Evolutionary conservation across 2,888 invertebrate species (phyloP), one percentile per base, ranked within the genome.

Genomic region (Steinernema scapterisci): DNA sequence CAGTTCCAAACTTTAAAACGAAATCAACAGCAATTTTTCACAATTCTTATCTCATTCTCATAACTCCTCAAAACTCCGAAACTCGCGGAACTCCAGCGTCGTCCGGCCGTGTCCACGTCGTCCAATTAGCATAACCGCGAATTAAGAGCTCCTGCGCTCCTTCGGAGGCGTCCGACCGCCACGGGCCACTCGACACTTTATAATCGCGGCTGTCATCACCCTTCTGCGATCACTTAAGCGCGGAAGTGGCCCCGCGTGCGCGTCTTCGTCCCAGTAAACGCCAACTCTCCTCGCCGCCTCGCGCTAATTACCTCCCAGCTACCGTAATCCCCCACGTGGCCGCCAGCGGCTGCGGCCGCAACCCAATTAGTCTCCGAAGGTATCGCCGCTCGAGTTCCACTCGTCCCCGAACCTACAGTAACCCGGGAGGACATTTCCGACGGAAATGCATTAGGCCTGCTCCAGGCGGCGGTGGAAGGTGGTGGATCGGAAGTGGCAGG

Each of bases 171-270:
- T 16, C 63, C 25, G 27, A 11, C 3, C 16, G 31, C 31, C 27
- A 16, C 31, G 63, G 31, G 38, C 31, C 63, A 63, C 63, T 63
- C 63, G 27, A 27, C 27, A 31, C 63, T 63, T 63, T 63, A 63
- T 63, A 63, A 63, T 63, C 63, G 63, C 63, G 27, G 63, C 63
- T 63, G 63, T 63, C 63, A 63, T 63, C 63, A 25, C 63, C 27
- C 63, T 27, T 38, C 63, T 19, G 63, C 63, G 27, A 63, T 63
- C 63, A 63, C 63, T 63, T 63, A 63, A 63, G 63, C 31, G 63
- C 63, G 63, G 63, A 63, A 63, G 63, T 63, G 63, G 63, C 27
- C 38, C 38, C 38, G 38, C 38, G 38, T 38, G 38, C 38, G 38
- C 63, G 63, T 63, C 63, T 63, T 63, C 38, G 38, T n/a, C 38